Evolutionary conservation across 2,888 invertebrate genomes (phyloP), one percentile per base, ranked within the genome.

Genomic region (Phorcus lineatus): DNA sequence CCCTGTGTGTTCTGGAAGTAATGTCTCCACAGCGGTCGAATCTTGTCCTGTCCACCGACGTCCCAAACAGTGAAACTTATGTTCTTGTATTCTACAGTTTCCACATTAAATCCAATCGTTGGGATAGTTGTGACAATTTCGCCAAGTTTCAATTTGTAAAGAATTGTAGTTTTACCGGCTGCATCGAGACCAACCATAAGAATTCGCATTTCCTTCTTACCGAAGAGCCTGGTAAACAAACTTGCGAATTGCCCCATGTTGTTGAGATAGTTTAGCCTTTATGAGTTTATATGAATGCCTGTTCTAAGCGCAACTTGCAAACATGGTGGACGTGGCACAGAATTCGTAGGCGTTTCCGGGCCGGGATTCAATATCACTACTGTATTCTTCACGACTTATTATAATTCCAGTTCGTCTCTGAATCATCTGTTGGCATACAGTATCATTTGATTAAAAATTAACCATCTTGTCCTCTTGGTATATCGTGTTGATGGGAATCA

Each of bases 121-220:
- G 99, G 99, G 95, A 99, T 99, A 93, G 99, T 99, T 94, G 99
- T 99, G 94, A 99, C 99, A 95, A 99, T 99, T 96, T 99, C 99
- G 94, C 99, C 99, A 95, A 99, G 96, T 96, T 99, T 99, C 94
- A 99, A 96, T 96, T 99, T 99, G 96, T 99, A 99, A 95, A 99
- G 95, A 95, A 99, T 99, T 95, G 99, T 99, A 93, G 99, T 99
- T 96, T 99, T 99, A 95, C 99, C 99, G 95, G 99, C 99, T 93
- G 99, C 99, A 95, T 99, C 99, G 94, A 98, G 95, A 94, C 98
- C 98, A 91, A 98, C 98, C 99, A 99, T 99, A 95, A 99, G 95
- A 96, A 99, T 99, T 95, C 99, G 97, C 99, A 99, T 99, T 95
- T 99, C 99, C 94, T 99, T 99, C 95, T 99, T 99, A 95, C 99